Percentiles rank a stretch among this genome's conserved stretches.
phyloP scores from a whole-genome alignment of 1,140 invertebrate genomes.

The Drosophila punjabiensis region DNA sequence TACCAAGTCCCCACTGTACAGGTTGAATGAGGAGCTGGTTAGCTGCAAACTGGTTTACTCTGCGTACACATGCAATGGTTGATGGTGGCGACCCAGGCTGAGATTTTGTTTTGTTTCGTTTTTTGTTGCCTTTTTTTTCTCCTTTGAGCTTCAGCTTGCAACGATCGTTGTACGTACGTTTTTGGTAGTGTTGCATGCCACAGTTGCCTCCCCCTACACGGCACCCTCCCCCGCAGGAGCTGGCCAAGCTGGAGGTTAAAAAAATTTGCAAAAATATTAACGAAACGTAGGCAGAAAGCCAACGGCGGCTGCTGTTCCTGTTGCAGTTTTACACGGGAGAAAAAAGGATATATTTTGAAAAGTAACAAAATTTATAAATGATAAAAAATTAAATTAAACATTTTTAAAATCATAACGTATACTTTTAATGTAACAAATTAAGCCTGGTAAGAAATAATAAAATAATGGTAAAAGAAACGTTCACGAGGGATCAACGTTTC shows the following conservation, averaged over 20 bases:
- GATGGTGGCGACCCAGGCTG: conserved; percentile 53
- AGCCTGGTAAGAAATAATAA: not conserved
- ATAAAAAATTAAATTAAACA: not conserved
- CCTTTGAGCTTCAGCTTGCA: conserved; percentile 30
- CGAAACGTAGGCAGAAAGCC: conserved; percentile 76
- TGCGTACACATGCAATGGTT: conserved; percentile 62
- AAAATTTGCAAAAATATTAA: conserved; percentile 83
- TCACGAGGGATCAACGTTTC: rapidly evolving
- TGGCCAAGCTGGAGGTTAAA: conserved; percentile 79
- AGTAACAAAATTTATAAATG: not conserved
- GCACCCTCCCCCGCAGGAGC: conserved; percentile 53
- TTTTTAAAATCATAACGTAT: not conserved
- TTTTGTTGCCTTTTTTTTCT: not conserved
- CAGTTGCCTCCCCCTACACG: conserved; percentile 25
- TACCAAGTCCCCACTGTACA: conserved; percentile 17
- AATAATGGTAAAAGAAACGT: not conserved
- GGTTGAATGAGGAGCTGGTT: conserved; percentile 54
- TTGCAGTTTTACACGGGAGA: conserved; percentile 18
- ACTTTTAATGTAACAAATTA: not conserved
- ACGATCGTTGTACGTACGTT: conserved; percentile 57
- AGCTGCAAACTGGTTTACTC: conserved; percentile 61
- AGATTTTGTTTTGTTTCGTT: conserved; percentile 48
- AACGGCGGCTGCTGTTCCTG: conserved; percentile 55
- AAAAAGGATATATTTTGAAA: not conserved
- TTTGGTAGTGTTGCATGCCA: conserved; percentile 60